phyloP scores from a whole-genome alignment of 2,888 invertebrate species.

The Diplolepis rosae region DNA sequence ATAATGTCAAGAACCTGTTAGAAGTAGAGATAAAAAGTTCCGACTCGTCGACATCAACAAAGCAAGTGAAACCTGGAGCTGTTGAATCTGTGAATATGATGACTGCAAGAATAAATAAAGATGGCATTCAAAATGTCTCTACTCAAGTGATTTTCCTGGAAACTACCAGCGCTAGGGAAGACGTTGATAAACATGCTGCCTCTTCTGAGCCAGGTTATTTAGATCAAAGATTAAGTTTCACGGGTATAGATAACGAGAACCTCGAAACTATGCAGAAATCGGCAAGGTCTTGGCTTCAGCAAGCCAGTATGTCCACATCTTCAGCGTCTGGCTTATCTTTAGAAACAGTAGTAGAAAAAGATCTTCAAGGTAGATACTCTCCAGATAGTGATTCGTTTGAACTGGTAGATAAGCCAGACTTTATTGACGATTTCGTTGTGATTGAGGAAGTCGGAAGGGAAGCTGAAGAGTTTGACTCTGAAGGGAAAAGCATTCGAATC shows the following conservation, averaged over 20 bases:
- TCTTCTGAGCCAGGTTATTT: conserved; percentile 48
- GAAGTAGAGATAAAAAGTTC: conserved; percentile 45
- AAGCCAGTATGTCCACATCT: conserved; percentile 69
- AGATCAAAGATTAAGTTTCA: conserved; percentile 32
- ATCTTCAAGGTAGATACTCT: conserved; percentile 75
- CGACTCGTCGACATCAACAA: conserved; percentile 71
- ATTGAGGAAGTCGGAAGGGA: conserved; percentile 92
- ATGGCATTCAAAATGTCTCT: conserved; percentile 75
- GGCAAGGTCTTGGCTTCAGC: conserved; percentile 61
- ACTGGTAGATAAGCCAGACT: conserved; percentile 89
- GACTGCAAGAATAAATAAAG: conserved; percentile 74
- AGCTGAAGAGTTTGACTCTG: conserved; percentile 87
- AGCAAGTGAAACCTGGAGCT: conserved; percentile 65
- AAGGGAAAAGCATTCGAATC: conserved; percentile 87
- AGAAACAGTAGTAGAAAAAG: conserved; percentile 69
- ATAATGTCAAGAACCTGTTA: neutral
- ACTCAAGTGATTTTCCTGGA: conserved; percentile 75
- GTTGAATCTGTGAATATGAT: conserved; percentile 76
- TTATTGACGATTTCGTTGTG: conserved; percentile 91
- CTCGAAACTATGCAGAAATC: conserved; percentile 64
- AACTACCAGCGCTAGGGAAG: neutral
- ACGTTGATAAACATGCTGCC: conserved; percentile 34
- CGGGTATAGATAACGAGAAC: conserved; percentile 76
- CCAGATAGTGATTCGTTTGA: conserved; percentile 91
- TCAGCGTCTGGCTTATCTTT: conserved; percentile 68